Conservation (phyloP, 2,113 vertebrate genomes). For the Phalacrocorax pelagicus region DNA sequence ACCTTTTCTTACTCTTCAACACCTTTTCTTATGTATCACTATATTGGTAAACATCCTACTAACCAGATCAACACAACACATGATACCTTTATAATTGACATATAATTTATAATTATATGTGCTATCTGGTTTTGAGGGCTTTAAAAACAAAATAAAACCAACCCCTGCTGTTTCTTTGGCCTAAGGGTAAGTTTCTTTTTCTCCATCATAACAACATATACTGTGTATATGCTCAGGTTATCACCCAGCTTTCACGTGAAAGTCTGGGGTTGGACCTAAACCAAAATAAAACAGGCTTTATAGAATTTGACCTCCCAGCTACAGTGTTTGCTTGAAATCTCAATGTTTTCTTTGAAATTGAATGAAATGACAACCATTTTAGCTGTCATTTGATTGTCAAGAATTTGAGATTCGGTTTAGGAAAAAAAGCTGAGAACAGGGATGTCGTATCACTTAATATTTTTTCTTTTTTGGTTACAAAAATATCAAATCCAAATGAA, state of each 20-base stretch:
- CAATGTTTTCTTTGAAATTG: neutral
- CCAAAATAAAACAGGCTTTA: neutral
- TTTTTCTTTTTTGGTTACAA: neutral
- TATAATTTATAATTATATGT: neutral
- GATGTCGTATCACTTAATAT: neutral
- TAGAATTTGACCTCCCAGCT: neutral
- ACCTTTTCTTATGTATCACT: neutral
- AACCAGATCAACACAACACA: neutral
- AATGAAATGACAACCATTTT: slow-evolving; percentile 26
- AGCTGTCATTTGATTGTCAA: neutral
- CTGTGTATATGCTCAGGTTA: neutral
- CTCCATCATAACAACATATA: neutral
- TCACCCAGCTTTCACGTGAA: neutral
- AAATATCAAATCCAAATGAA: neutral
- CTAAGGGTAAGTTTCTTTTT: neutral
- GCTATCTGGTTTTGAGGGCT: neutral
- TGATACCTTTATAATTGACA: neutral
- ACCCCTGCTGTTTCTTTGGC: neutral
- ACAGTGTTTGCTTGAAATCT: neutral
- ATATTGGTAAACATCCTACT: neutral
- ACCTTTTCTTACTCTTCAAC: neutral
- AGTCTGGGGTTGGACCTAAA: neutral
- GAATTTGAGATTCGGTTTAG: neutral
- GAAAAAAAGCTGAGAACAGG: neutral
- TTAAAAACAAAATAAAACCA: neutral